Base-by-base conservation (phyloP, 2,797 vertebrate species). In the Phoxinus dragarum region DNA sequence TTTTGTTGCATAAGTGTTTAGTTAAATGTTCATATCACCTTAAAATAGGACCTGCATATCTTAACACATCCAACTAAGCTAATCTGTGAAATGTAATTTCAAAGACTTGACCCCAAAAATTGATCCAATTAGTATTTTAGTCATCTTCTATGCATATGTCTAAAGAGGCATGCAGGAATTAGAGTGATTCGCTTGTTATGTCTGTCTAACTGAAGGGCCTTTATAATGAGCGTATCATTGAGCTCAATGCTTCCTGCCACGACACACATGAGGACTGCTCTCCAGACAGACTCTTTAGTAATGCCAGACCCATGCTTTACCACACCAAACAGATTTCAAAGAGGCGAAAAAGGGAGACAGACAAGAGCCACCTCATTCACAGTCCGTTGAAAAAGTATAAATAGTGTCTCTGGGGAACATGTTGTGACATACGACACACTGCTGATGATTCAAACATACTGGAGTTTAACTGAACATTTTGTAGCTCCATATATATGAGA, bases 71-170 rank as follows among this genome's bases (percentile, higher is more conserved):
- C 85, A 69, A 49, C 73, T 31, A 87, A 88, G 86, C 81, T 90
- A 84, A 93, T 91, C 91, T 88, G 89, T 92, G 91, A 87, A 90
- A 90, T 94, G 88, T 92, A 90, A 94, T 91, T 90, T 89, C 89
- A 92, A 91, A 92, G 92, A 90, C 88, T 88, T 92, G 90, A 91
- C 91, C 89, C 80, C 91, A 90, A 90, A 90, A 91, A 89, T 91
- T 88, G 84, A 85, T 89, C 86, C 90, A 90, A 92, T 94, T 92
- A 92, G 87, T 84, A 88, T 92, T 92, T 92, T 84, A 93, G 92
- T 88, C 89, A 74, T 81, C 77, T 84, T 34, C 86, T 73, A 80
- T 79, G 90, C 83, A 87, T 88, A 90, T 91, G 90, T 44, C 64
- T 82, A 40, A 59, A 84, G 78, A 82, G 27, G 16, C 80, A 19